phyloP scores from a whole-genome alignment of 2,888 invertebrate species.

The Balanococcus diminutus region DNA sequence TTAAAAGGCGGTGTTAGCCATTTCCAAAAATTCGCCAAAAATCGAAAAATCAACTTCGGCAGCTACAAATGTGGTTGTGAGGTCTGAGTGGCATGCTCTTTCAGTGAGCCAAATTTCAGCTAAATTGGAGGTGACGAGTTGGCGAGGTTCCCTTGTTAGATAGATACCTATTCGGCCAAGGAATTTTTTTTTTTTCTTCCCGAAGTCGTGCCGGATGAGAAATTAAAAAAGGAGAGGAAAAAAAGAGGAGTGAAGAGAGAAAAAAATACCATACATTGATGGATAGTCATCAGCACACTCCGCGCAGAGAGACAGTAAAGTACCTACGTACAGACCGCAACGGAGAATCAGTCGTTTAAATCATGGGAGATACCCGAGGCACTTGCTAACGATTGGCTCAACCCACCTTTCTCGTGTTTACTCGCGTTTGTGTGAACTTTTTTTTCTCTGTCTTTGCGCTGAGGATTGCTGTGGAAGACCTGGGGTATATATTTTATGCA shows the following conservation, averaged over 20 bases:
- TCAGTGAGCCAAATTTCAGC: too few relatives aligned
- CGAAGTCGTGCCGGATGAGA: neutral
- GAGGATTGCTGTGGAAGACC: neutral
- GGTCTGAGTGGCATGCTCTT: too few relatives aligned
- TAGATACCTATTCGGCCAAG: too few relatives aligned
- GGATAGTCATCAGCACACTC: conserved; percentile 7
- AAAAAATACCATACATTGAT: neutral
- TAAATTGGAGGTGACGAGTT: too few relatives aligned
- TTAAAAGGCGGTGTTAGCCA: too few relatives aligned
- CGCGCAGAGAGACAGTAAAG: conserved; percentile 6
- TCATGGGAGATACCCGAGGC: conserved; percentile 55
- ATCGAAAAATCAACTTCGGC: too few relatives aligned
- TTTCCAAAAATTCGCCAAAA: too few relatives aligned
- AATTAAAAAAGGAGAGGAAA: neutral
- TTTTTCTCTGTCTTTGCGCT: neutral
- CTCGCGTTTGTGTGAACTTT: conserved; percentile 2
- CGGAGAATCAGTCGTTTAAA: conserved; percentile 11
- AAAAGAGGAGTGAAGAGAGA: neutral
- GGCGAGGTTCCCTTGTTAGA: too few relatives aligned
- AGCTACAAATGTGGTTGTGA: too few relatives aligned
- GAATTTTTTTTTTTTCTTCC: too few relatives aligned
- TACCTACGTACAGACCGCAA: neutral
- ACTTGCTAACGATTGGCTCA: conserved; percentile 48
- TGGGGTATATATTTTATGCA: neutral
- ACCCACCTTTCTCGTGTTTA: conserved; percentile 20